Evolutionary conservation across 2,797 vertebrate species (phyloP), one percentile per base, ranked within the genome.

Genomic region (Aulostomus chinensis): DNA sequence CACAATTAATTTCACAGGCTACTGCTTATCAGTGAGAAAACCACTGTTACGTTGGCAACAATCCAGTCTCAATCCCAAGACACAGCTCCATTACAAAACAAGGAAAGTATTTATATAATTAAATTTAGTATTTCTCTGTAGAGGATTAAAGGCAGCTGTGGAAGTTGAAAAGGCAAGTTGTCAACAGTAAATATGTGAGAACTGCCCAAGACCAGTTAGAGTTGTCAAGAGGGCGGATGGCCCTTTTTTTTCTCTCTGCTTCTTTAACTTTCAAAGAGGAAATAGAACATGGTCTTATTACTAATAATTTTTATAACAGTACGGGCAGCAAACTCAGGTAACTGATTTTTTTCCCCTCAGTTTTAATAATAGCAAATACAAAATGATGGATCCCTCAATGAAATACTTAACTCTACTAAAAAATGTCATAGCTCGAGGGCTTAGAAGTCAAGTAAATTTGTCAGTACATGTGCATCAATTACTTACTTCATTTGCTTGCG

Each of bases 71-170:
- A 16, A 58, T 72, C 59, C 55, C 35, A 29, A 57, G 48, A 74
- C 16, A 48, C 18, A 39, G 24, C 51, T 58, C 49, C 60, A 70
- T 80, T 74, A 64, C 75, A 62, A 80, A 81, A 65, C 47, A 78
- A 70, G 62, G 47, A 68, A 83, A 79, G 41, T 65, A 82, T 84
- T 80, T 73, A 50, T 57, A 11, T 72, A 76, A 75, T 68, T 66
- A 18, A 67, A 64, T 80, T 73, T 53, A 37, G 38, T 53, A 54
- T 53, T 48, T 81, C 56, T 78, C 68, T 63, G 54, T 32, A 51
- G 38, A 60, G 18, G 47, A 85, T 86, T 78, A 73, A 80, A 82
- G 68, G 66, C 84, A 88, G 84, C 78, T 88, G 82, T 78, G 32
- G 32, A 54, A 71, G 45, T 83, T 81, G 59, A 81, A 76, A 80